Conservation (phyloP, 1,140 invertebrate genomes). For the Aphis gossypii region DNA sequence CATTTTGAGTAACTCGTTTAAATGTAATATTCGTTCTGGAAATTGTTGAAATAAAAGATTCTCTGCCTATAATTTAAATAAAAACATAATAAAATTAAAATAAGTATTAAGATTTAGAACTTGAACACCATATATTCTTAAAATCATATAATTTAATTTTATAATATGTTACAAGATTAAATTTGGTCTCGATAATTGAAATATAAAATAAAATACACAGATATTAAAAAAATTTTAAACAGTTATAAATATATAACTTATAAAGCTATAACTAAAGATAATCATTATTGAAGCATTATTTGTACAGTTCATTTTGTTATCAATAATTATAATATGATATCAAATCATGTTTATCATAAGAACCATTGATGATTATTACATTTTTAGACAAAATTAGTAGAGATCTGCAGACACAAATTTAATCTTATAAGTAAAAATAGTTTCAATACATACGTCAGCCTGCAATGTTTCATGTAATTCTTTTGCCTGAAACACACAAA, state of each 20-base stretch:
- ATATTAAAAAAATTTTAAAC: too few relatives aligned
- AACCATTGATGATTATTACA: neutral
- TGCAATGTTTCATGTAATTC: slow-evolving; percentile 56
- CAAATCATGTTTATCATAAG: neutral
- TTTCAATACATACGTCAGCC: slow-evolving; percentile 52
- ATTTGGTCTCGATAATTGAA: neutral
- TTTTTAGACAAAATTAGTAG: neutral
- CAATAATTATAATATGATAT: neutral
- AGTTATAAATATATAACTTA: too few relatives aligned
- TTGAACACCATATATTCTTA: neutral
- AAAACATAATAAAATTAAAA: neutral
- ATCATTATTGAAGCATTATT: too few relatives aligned
- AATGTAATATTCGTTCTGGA: slow-evolving; percentile 87
- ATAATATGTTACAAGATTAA: neutral
- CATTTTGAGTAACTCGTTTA: slow-evolving; percentile 84
- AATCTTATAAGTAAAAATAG: neutral
- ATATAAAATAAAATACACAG: neutral
- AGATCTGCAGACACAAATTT: neutral
- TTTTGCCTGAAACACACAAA: slow-evolving; percentile 54
- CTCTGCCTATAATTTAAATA: slow-evolving; percentile 71
- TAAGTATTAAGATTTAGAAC: neutral
- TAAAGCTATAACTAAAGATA: too few relatives aligned
- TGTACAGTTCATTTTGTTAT: too few relatives aligned
- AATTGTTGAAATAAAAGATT: slow-evolving; percentile 84
- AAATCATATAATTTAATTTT: neutral